These are phyloP conservation scores for Euclidia mi DNA, from an alignment of 2,888 invertebrate species.

Conservation along the genomic window DNA sequence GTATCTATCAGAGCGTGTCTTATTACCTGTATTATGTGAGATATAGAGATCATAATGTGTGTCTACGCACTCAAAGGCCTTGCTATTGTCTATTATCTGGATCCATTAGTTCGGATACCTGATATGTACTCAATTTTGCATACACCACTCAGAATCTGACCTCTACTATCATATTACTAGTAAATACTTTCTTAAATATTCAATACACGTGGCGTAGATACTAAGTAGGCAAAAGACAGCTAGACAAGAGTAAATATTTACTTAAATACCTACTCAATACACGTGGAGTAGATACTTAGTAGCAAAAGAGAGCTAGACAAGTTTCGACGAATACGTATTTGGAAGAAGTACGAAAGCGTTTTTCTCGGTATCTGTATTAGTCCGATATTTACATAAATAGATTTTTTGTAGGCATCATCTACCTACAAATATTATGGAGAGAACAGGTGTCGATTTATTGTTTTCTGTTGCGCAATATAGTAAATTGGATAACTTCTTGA, in stretches of 20 bases:
- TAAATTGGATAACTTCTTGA: too few species aligned
- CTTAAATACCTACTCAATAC: constrained; percentile 3
- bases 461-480: neutral
- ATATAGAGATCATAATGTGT: constrained; percentile 17
- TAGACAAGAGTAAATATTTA: constrained; percentile 18
- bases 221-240: too few species aligned
- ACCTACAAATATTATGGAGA: too few species aligned
- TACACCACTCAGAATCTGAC: constrained; percentile 49
- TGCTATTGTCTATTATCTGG: constrained; percentile 48
- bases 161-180: constrained; percentile 41
- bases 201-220: neutral
- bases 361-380: neutral
- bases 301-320: too few species aligned
- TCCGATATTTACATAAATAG: too few species aligned
- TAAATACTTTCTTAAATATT: constrained; percentile 16
- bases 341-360: neutral
- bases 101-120: constrained; percentile 65
- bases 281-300: neutral
- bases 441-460: neutral
- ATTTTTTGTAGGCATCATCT: too few species aligned
- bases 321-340: neutral
- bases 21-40: constrained; percentile 12
- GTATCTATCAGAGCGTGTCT: too few species aligned
- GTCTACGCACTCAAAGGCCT: constrained; percentile 24
- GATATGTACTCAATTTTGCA: constrained; percentile 57